Evolutionary conservation across 2,888 invertebrate species (phyloP).

Genomic region (Pheosia tremula): DNA sequence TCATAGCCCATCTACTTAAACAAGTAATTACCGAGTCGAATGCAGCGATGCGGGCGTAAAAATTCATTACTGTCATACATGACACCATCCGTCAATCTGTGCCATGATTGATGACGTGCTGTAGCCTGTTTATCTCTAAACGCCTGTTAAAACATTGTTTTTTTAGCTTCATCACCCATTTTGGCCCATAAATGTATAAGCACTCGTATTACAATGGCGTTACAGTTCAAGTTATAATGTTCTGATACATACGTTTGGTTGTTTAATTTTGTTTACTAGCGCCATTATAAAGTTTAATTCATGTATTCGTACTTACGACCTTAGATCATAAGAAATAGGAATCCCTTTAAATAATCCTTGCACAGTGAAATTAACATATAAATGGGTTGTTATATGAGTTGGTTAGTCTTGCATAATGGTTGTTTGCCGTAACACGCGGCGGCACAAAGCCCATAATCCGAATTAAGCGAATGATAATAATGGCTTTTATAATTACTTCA

Average conservation of each 20-base stretch:
- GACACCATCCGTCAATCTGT: slow-evolving; percentile 67
- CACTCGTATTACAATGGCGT: too few relatives aligned
- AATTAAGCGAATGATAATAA: slow-evolving; percentile 48
- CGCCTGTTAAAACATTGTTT: slow-evolving; percentile 65
- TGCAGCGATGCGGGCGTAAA: slow-evolving; percentile 69
- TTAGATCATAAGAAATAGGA: slow-evolving; percentile 50
- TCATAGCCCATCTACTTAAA: slow-evolving; percentile 39
- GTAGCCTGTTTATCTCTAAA: slow-evolving; percentile 65
- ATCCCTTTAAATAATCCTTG: slow-evolving; percentile 60
- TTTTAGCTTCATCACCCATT: not conserved
- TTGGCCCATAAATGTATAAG: too few relatives aligned
- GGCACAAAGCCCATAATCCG: slow-evolving; percentile 44
- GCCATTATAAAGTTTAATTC: slow-evolving; percentile 15
- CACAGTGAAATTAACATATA: slow-evolving; percentile 70
- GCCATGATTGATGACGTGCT: slow-evolving; percentile 65
- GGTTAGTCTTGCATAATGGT: slow-evolving; percentile 62
- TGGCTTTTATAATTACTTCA: slow-evolving; percentile 23
- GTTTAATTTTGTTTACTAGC: not conserved
- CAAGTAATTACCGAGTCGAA: slow-evolving; percentile 52
- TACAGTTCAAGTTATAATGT: too few relatives aligned
- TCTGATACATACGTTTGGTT: too few relatives aligned
- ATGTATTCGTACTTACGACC: slow-evolving; percentile 22
- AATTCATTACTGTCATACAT: slow-evolving; percentile 71
- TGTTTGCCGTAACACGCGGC: slow-evolving; percentile 60
- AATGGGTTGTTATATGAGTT: slow-evolving; percentile 69